Percentiles rank a stretch among this genome's conserved stretches.
These are phyloP conservation scores for Hyalella azteca DNA, from an alignment of 2,888 invertebrate species.

Conservation along the genomic window DNA sequence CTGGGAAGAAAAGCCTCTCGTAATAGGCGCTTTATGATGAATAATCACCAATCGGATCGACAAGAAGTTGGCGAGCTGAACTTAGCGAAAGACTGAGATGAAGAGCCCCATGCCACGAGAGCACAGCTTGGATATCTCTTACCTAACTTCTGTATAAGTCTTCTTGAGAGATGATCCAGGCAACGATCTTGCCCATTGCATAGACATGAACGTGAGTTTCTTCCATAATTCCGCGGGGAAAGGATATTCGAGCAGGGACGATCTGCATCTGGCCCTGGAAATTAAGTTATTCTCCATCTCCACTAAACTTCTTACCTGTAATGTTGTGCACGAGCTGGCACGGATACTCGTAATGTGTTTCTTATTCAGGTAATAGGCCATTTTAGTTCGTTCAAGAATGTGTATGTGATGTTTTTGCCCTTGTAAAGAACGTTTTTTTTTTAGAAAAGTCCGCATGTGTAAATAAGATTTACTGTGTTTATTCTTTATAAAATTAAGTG, in stretches of 20 bases:
- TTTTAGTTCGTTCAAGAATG: no score
- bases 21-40: constrained; percentile 9
- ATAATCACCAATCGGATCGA: constrained; percentile 2
- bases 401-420: no score
- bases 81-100: not conserved
- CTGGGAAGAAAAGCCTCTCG: not conserved
- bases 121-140: constrained; percentile 18
- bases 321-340: no score
- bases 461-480: no score
- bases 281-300: no score
- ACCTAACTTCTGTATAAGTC: constrained; percentile 10
- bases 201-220: not conserved
- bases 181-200: not conserved
- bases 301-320: no score
- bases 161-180: not conserved
- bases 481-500: no score
- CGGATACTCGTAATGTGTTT: no score
- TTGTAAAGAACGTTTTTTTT: no score
- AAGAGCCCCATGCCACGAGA: not conserved
- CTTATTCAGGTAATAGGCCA: no score
- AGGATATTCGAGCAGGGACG: not conserved
- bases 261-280: not conserved
- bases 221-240: not conserved
- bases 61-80: constrained; percentile 4
- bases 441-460: no score